phyloP scores from a whole-genome alignment of 2,797 vertebrate species.

The Trematomus bernacchii region DNA sequence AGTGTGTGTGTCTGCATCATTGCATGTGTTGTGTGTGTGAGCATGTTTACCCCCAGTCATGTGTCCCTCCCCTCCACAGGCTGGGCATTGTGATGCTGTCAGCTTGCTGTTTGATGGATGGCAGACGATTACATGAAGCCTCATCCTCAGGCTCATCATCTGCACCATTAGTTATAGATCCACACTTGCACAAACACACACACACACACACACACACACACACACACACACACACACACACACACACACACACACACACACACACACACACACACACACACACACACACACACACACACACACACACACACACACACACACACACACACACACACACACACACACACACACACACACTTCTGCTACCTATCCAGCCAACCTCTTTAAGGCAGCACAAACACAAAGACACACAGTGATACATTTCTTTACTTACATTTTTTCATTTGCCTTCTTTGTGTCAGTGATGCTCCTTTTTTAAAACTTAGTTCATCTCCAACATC shows the following conservation, averaged over 20 bases:
- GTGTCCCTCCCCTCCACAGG: slow-evolving; percentile 28
- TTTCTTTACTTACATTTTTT: slow-evolving; percentile 7
- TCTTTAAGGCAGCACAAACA: slow-evolving; percentile 21
- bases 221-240: slow-evolving; percentile 1
- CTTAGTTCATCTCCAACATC: not conserved
- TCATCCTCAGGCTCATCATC: slow-evolving; percentile 64
- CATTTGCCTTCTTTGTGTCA: slow-evolving; percentile 7
- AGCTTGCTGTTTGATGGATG: slow-evolving; percentile 71
- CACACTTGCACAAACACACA: slow-evolving; percentile 7
- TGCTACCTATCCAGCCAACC: slow-evolving; percentile 20
- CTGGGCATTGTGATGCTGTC: slow-evolving; percentile 71
- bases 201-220: not conserved
- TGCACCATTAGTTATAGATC: slow-evolving; percentile 72
- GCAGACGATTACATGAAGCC: slow-evolving; percentile 60
- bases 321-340: slow-evolving; percentile 12
- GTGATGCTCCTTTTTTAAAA: not conserved
- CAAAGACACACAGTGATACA: slow-evolving; percentile 20
- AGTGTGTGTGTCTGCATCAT: slow-evolving; percentile 4
- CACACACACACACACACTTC: not conserved
- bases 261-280: not conserved
- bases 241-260: slow-evolving; percentile 10
- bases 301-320: not conserved
- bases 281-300: slow-evolving; percentile 10
- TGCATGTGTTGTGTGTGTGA: slow-evolving; percentile 12
- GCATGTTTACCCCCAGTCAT: slow-evolving; percentile 27